A percentile compares a stretch with the other conserved stretches of the same genome.
Evolutionary conservation across 2,797 vertebrate species (phyloP).

Genomic region (Antrozous pallidus): DNA sequence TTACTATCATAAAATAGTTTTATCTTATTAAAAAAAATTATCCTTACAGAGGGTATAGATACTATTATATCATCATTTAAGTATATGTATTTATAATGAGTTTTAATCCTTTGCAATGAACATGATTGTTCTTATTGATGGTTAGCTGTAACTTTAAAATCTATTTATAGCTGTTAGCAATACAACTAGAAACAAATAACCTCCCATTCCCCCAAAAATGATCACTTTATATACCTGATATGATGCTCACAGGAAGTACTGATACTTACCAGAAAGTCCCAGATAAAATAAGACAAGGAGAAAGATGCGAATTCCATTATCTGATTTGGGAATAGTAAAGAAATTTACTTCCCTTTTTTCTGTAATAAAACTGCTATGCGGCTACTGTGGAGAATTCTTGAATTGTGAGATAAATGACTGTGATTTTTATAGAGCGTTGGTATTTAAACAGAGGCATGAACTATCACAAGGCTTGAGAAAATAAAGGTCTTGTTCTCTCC

Average conservation of each 20-base stretch:
- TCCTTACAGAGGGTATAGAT: background rate
- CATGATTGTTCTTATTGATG: background rate
- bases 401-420: constrained; percentile 63
- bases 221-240: background rate
- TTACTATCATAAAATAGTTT: background rate
- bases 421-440: constrained; percentile 63
- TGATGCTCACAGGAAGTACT: background rate
- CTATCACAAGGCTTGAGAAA: constrained; percentile 44
- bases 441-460: constrained; percentile 66
- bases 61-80: background rate
- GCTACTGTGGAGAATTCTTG: constrained; percentile 51
- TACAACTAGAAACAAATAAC: background rate
- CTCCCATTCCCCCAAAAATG: background rate
- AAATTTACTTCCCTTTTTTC: constrained; percentile 32
- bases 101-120: background rate
- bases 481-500: constrained; percentile 60
- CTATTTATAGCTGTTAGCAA: background rate
- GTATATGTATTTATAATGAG: background rate
- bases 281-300: constrained; percentile 40
- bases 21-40: background rate
- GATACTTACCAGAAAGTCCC: background rate
- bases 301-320: constrained; percentile 37
- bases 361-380: constrained; percentile 50
- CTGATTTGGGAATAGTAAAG: constrained; percentile 43
- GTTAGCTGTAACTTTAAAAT: constrained; percentile 38